A percentile compares a stretch with the other conserved stretches of the same genome.
Conservation (phyloP, 2,888 invertebrate genomes). For the Nymphalis c-album region DNA sequence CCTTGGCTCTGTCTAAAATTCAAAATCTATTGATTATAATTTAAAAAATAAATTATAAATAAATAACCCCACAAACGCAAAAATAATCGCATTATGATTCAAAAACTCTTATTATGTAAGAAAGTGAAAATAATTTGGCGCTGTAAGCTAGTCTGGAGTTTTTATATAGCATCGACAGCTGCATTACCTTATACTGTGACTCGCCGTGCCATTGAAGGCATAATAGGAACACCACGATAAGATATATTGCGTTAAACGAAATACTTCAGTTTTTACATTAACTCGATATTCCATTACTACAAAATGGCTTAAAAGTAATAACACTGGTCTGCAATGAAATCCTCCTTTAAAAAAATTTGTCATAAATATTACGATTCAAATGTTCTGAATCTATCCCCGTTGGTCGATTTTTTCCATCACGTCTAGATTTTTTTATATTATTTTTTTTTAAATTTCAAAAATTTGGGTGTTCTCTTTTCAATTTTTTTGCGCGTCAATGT, state of each 20-base stretch:
- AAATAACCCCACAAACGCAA: neutral
- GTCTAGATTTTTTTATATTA: too few relatives aligned
- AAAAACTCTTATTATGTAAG: neutral
- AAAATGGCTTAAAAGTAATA: neutral
- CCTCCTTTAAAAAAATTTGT: too few relatives aligned
- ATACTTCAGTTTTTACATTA: neutral
- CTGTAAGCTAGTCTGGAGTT: neutral
- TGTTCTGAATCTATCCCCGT: too few relatives aligned
- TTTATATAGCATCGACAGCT: neutral
- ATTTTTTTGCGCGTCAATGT: too few relatives aligned
- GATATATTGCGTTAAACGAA: neutral
- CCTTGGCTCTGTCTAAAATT: too few relatives aligned
- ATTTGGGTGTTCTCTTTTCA: too few relatives aligned
- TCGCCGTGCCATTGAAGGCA: neutral
- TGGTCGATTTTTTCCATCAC: too few relatives aligned
- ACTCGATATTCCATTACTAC: neutral
- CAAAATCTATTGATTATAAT: too few relatives aligned
- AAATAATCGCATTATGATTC: neutral
- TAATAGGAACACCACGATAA: neutral
- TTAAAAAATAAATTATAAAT: neutral
- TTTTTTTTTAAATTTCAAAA: too few relatives aligned
- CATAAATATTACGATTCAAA: too few relatives aligned
- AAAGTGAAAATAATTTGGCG: neutral
- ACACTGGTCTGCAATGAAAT: too few relatives aligned
- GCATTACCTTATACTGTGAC: conserved; percentile 6